phyloP scores from a whole-genome alignment of 2,113 vertebrate genomes.

The Ia io region DNA sequence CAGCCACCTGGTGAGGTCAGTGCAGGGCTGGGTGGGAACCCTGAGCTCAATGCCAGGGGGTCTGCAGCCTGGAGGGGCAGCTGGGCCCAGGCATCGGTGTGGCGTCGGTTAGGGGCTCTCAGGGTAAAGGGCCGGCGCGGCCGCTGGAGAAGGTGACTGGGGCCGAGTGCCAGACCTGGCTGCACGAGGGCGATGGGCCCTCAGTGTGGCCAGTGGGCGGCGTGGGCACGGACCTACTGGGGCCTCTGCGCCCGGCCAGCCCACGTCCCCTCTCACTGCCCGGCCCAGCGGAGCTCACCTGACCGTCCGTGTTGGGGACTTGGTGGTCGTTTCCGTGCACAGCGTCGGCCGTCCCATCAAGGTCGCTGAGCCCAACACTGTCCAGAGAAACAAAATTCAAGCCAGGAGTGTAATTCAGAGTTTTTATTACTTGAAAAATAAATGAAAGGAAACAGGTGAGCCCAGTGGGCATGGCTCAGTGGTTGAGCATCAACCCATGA shows the following conservation, averaged over 20 bases:
- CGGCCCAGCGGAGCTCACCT: not conserved
- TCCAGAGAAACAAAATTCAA: not conserved
- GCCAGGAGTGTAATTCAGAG: not conserved
- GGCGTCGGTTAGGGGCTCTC: not conserved
- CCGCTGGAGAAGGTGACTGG: not conserved
- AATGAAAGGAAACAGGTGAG: not conserved
- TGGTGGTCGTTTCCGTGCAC: not conserved
- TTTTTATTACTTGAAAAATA: not conserved
- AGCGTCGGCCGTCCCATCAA: not conserved
- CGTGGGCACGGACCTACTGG: not conserved
- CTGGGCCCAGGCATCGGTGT: not conserved
- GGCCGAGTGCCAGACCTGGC: accelerated
- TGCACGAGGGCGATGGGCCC: not conserved
- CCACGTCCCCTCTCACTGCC: not conserved
- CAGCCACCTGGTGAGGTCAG: too few species aligned
- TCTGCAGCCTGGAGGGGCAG: not conserved
- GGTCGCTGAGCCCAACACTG: not conserved
- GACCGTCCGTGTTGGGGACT: not conserved
- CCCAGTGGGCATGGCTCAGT: too few species aligned
- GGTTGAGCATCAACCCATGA: too few species aligned
- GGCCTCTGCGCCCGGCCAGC: not conserved
- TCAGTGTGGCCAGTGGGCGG: not conserved
- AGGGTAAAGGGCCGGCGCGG: not conserved
- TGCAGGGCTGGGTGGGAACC: too few species aligned
- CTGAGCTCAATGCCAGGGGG: too few species aligned